Evolutionary conservation across 2,888 invertebrate species (phyloP).

Genomic region (Patella depressa): DNA sequence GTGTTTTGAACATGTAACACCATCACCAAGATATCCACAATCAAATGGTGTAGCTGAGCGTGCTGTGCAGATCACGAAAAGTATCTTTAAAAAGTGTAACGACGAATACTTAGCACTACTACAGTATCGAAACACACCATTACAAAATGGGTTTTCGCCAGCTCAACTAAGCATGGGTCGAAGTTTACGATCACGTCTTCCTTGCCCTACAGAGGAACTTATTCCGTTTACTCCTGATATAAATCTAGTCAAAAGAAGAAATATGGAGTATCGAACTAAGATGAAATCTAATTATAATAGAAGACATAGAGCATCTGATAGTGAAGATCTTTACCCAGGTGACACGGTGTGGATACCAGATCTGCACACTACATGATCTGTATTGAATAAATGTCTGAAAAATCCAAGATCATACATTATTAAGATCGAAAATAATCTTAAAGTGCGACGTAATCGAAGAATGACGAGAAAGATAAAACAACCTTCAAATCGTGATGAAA

Average conservation of each 20-base stretch:
- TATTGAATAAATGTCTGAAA: neutral
- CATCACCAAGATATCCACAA: conserved; percentile 30
- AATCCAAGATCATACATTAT: no score
- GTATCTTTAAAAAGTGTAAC: conserved; percentile 30
- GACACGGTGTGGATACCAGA: no score
- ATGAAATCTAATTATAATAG: no score
- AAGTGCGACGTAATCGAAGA: no score
- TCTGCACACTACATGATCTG: no score
- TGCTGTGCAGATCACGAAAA: conserved; percentile 30
- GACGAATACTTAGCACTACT: conserved; percentile 26
- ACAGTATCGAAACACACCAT: conserved; percentile 33
- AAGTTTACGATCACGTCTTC: conserved; percentile 17
- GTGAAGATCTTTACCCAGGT: no score
- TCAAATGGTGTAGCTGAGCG: conserved; percentile 30
- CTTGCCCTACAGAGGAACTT: neutral
- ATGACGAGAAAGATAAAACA: no score
- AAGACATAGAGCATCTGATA: no score
- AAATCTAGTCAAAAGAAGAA: neutral
- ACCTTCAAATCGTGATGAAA: no score
- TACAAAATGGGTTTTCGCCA: conserved; percentile 28
- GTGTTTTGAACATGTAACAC: conserved; percentile 24
- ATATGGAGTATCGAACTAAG: no score
- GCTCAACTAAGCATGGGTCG: conserved; percentile 30
- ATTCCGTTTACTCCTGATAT: neutral
- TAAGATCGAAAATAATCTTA: no score